Base-by-base conservation (phyloP, 2,888 invertebrate species). In the Crematogaster levior region DNA sequence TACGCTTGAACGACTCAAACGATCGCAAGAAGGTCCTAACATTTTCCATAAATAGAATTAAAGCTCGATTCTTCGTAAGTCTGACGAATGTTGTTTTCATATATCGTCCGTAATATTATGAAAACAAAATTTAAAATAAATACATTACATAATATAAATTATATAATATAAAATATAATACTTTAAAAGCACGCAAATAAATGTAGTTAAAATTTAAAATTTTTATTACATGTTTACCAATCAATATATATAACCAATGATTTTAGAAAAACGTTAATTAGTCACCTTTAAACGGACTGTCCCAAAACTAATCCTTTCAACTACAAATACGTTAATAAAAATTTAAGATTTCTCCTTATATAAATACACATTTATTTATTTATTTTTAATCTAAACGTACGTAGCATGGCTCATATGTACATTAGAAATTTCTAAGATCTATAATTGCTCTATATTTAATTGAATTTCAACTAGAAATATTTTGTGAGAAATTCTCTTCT, bases 191-290 rank as follows among this genome's bases (percentile, higher is more conserved):
- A n/a, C 9, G 21, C 21, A 24, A 51, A 51, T 21, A 10, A 58
- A 58, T 56, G 27, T 56, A 24, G 15, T 27, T 18, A n/a, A n/a
- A 9, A 58, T 30, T 58, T 58, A 1, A 58, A 18, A 3, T 18
- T 66, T 6, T 58, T 18, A 30, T 18, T 58, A 30, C n/a, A n/a
- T n/a, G 3, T 60, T 34, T 5, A n/a, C n/a, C n/a, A n/a, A 10
- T n/a, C 34, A 60, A 60, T 1, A 34, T 9, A 30, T 9, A 21
- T 30, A 63, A 63, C 6, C 30, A 48, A 12, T 21, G 9, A 48
- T 46, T 68, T 30, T 48, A 66, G 30, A 48, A 48, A 68, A 68
- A 27, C 40, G 4, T 6, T 27, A 65, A 65, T 34, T 40, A 63
- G 6, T 30, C 30, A 15, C 12, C 48, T 48, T 48, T 12, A 12